These are phyloP conservation scores for Synanthedon vespiformis DNA, from an alignment of 2,888 invertebrate species.

Conservation along the genomic window DNA sequence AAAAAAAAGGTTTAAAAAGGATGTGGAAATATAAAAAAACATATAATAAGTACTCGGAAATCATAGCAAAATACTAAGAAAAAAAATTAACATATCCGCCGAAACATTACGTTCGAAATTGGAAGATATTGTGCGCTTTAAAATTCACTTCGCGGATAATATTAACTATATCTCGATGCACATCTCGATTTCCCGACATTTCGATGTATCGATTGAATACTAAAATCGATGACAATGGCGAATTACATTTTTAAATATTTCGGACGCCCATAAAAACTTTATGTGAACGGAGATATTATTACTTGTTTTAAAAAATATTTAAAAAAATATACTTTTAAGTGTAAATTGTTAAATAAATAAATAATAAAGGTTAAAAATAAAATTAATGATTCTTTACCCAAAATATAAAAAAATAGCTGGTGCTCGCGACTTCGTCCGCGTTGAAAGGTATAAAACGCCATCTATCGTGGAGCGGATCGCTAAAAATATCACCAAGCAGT, in stretches of 20 bases:
- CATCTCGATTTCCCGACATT: slow-evolving; percentile 20
- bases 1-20: too few relatives aligned
- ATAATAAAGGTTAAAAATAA: too few relatives aligned
- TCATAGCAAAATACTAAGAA: neutral
- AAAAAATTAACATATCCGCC: slow-evolving; percentile 13
- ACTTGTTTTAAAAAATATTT: neutral
- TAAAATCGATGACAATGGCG: slow-evolving; percentile 35
- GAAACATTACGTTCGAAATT: slow-evolving; percentile 10
- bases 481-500: too few relatives aligned
- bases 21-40: too few relatives aligned
- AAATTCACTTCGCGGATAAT: slow-evolving; percentile 16
- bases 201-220: slow-evolving; percentile 26
- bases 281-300: slow-evolving; percentile 8
- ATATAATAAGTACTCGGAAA: too few relatives aligned
- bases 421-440: too few relatives aligned
- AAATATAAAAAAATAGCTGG: too few relatives aligned
- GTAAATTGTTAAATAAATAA: too few relatives aligned
- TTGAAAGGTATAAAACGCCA: too few relatives aligned
- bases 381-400: too few relatives aligned
- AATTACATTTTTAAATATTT: slow-evolving; percentile 23
- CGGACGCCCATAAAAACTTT: slow-evolving; percentile 22
- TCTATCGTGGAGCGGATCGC: too few relatives aligned
- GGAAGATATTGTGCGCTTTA: slow-evolving; percentile 9
- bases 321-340: too few relatives aligned
- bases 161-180: slow-evolving; percentile 19